Percentiles rank a stretch among this genome's conserved stretches.
These are phyloP conservation scores for Hoplodrina ambigua DNA, from an alignment of 2,888 invertebrate species.

Conservation along the genomic window DNA sequence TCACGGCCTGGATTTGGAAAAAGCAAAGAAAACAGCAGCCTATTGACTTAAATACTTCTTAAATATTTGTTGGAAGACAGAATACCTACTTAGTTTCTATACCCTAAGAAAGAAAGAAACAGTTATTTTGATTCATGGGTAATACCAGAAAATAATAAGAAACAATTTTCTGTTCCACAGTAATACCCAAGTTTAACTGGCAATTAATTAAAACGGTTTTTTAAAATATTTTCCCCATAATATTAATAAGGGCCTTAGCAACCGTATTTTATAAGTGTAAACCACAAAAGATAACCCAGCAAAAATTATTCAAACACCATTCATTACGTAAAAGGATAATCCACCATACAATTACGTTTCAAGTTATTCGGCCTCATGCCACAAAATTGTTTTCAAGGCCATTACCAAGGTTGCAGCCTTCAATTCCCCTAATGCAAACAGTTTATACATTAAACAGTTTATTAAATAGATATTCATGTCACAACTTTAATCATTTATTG, in stretches of 20 bases:
- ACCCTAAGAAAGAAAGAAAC: not conserved
- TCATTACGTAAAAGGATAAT: constrained; percentile 38
- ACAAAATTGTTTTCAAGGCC: constrained; percentile 57
- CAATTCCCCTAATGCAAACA: constrained; percentile 39
- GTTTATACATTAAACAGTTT: constrained; percentile 25
- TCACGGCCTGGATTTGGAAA: constrained; percentile 26
- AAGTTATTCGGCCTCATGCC: constrained; percentile 28
- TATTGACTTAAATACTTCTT: constrained; percentile 3
- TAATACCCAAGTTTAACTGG: not conserved
- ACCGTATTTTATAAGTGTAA: not conserved
- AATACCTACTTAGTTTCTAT: not conserved
- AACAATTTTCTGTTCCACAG: not conserved
- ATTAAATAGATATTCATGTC: constrained; percentile 59
- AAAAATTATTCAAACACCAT: constrained; percentile 29
- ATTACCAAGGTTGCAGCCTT: constrained; percentile 60
- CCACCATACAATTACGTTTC: constrained; percentile 39
- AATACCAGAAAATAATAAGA: not conserved
- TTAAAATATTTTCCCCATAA: not conserved
- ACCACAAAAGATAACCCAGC: constrained; percentile 4
- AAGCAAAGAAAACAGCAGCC: constrained; percentile 12
- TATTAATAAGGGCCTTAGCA: not conserved
- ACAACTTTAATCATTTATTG: constrained; percentile 60
- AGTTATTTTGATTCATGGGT: not conserved
- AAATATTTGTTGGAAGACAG: constrained; percentile 9
- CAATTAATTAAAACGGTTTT: not conserved